A percentile compares a stretch with the other conserved stretches of the same genome.
Conservation (phyloP, 2,113 vertebrate genomes). For the Python bivittatus region DNA sequence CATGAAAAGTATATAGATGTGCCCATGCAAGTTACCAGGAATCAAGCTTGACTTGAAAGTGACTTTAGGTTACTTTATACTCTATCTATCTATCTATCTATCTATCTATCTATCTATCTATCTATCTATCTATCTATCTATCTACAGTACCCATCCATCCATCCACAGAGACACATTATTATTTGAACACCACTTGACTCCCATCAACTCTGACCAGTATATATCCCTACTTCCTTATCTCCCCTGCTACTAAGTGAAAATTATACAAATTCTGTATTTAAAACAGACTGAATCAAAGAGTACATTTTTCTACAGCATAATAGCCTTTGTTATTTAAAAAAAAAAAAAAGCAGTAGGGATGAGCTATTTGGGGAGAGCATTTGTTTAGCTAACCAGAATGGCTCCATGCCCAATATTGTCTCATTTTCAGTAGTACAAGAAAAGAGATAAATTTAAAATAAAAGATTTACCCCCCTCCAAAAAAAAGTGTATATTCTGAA, state of each 20-base stretch:
- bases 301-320: slow-evolving; percentile 5
- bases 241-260: slow-evolving; percentile 20
- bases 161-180: too few relatives aligned
- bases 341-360: not conserved
- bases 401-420: not conserved
- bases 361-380: not conserved
- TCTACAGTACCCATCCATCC: too few relatives aligned
- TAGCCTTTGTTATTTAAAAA: not conserved
- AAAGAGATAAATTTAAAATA: not conserved
- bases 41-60: too few relatives aligned
- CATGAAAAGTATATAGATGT: too few relatives aligned
- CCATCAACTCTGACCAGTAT: too few relatives aligned
- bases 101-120: too few relatives aligned
- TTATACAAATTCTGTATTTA: not conserved
- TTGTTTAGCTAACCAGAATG: not conserved
- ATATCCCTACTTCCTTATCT: not conserved
- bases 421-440: not conserved
- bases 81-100: too few relatives aligned
- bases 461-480: not conserved
- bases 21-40: too few relatives aligned
- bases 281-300: slow-evolving; percentile 8
- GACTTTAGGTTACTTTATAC: too few relatives aligned
- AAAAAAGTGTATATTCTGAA: not conserved
- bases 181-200: too few relatives aligned
- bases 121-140: too few relatives aligned